phyloP scores from a whole-genome alignment of 2,888 invertebrate species.

The Harpalus rufipes region DNA sequence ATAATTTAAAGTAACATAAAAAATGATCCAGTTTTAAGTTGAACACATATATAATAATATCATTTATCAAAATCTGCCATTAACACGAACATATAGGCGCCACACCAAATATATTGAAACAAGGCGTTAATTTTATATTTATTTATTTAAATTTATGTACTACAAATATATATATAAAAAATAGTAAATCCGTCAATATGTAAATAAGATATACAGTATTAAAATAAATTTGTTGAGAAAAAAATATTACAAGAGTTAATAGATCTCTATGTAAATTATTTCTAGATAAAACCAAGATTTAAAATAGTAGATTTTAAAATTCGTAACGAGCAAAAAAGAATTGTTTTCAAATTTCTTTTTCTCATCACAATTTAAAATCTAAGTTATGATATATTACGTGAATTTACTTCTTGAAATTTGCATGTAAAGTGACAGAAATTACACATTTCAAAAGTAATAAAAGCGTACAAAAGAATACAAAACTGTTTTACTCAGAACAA shows the following conservation, averaged over 20 bases:
- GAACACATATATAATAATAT: not conserved
- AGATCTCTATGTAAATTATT: not conserved
- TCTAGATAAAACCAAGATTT: not conserved
- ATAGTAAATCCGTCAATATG: not conserved
- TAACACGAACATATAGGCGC: not conserved
- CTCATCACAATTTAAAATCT: not conserved
- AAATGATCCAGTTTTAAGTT: not conserved
- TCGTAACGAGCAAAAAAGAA: not conserved
- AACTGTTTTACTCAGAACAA: slow-evolving; percentile 26
- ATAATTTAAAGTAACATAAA: too few species aligned
- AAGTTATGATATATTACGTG: not conserved
- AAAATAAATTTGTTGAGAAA: not conserved
- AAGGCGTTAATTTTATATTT: not conserved
- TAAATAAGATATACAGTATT: not conserved
- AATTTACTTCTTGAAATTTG: slow-evolving; percentile 6
- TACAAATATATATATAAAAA: not conserved
- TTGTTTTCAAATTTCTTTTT: not conserved
- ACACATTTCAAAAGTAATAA: slow-evolving; percentile 40
- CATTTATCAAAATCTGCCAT: not conserved
- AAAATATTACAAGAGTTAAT: not conserved
- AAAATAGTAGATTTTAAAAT: not conserved
- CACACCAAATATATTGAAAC: not conserved
- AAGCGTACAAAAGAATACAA: slow-evolving; percentile 25
- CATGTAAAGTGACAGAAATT: slow-evolving; percentile 15
- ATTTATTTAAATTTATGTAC: slow-evolving; percentile 4